A percentile compares a stretch with the other conserved stretches of the same genome.
These are phyloP conservation scores for Hydropotes inermis DNA, from an alignment of 2,113 vertebrate species.

Conservation along the genomic window DNA sequence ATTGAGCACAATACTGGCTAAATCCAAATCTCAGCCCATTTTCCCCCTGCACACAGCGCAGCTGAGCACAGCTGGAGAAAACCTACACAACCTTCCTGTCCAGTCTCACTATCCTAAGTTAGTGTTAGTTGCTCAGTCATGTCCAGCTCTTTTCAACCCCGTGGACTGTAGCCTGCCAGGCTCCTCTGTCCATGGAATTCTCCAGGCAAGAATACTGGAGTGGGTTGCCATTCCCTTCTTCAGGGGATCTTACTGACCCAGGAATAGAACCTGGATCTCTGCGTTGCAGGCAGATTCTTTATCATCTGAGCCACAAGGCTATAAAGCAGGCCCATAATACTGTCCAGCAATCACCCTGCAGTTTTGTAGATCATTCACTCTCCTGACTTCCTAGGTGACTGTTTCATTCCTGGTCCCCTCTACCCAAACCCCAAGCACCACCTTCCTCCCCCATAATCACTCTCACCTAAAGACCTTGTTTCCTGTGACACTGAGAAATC, in stretches of 20 bases:
- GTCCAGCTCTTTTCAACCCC: too few species aligned
- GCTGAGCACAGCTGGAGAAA: background rate
- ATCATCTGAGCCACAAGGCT: background rate
- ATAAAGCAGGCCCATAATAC: too few species aligned
- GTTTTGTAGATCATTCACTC: background rate
- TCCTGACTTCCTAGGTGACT: background rate
- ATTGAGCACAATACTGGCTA: background rate
- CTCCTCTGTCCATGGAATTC: too few species aligned
- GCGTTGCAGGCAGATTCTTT: background rate
- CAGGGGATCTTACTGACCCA: too few species aligned
- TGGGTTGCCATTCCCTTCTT: too few species aligned
- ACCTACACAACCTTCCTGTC: background rate
- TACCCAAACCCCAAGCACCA: background rate
- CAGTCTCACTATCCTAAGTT: background rate
- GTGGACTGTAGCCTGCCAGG: too few species aligned
- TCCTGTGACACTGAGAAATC: background rate
- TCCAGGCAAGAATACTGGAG: too few species aligned
- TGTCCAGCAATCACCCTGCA: background rate
- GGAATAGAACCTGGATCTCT: too few species aligned
- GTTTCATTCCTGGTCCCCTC: background rate
- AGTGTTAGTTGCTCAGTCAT: too few species aligned
- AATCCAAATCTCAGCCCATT: background rate
- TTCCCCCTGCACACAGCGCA: background rate
- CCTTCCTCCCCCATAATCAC: background rate
- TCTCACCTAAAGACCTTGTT: background rate